Conservation (phyloP, 1,140 invertebrate species). For the Solen grandis region DNA sequence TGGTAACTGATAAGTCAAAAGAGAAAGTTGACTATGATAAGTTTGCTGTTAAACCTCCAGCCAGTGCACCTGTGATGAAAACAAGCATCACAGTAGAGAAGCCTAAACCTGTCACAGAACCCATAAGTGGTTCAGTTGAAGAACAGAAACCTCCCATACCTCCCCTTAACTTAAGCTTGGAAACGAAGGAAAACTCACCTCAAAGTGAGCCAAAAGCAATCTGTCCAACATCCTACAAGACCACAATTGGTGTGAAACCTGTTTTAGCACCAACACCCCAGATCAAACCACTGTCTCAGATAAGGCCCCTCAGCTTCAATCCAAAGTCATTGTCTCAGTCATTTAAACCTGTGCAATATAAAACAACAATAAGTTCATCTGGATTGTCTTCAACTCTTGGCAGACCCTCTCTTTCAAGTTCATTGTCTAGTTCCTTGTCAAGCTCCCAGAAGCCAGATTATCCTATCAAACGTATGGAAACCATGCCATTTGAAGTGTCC, state of each 20-base stretch:
- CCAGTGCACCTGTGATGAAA: slow-evolving; percentile 1
- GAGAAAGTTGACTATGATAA: no score
- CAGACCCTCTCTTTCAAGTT: not conserved
- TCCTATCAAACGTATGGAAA: slow-evolving; percentile 58
- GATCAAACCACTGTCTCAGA: slow-evolving; percentile 54
- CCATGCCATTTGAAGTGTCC: slow-evolving; percentile 73
- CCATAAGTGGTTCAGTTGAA: not conserved
- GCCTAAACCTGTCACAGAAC: not conserved
- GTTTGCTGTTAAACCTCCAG: not conserved
- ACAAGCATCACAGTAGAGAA: slow-evolving; percentile 51
- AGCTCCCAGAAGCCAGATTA: slow-evolving; percentile 41
- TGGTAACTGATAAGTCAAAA: no score
- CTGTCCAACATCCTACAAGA: slow-evolving; percentile 43
- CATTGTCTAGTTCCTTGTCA: not conserved
- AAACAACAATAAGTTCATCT: slow-evolving; percentile 34
- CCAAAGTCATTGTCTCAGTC: slow-evolving; percentile 52
- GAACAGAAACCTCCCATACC: not conserved
- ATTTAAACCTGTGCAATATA: slow-evolving; percentile 44
- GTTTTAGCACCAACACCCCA: slow-evolving; percentile 29
- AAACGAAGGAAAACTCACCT: slow-evolving; percentile 8
- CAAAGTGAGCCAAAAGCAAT: slow-evolving; percentile 6
- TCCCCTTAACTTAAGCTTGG: slow-evolving; percentile 28
- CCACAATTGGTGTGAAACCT: slow-evolving; percentile 43
- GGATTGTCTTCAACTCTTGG: not conserved
- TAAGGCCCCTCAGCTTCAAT: slow-evolving; percentile 53